Evolutionary conservation across 2,113 vertebrate species (phyloP).

Genomic region (Puffinus mauretanicus): DNA sequence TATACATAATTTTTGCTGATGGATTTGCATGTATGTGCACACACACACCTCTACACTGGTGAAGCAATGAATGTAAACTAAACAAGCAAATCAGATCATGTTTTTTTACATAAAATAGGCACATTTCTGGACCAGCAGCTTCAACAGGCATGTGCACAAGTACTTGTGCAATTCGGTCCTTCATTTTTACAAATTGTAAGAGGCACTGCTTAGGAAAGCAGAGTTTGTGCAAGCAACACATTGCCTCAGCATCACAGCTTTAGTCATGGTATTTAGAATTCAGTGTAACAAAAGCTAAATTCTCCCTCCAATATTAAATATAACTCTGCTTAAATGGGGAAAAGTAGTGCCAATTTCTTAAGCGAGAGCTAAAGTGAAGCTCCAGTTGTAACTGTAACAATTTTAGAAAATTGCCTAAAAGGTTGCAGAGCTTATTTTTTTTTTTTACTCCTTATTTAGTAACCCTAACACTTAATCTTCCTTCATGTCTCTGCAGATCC

Average conservation of each 20-base stretch:
- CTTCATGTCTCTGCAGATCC: not conserved
- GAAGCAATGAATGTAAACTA: not conserved
- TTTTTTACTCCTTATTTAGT: not conserved
- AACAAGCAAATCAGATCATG: not conserved
- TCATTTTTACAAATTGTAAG: not conserved
- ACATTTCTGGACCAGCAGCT: not conserved
- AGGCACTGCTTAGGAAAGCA: conserved; percentile 26
- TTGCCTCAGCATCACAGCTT: conserved; percentile 26
- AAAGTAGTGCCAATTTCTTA: not conserved
- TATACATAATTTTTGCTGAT: not conserved
- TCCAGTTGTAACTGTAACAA: not conserved
- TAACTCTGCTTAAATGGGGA: conserved; percentile 11
- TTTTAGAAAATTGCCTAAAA: conserved; percentile 30
- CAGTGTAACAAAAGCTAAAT: conserved; percentile 39
- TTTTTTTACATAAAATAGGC: not conserved
- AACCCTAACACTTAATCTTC: not conserved
- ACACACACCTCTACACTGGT: not conserved
- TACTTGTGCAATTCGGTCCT: not conserved
- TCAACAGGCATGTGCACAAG: not conserved
- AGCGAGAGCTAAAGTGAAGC: not conserved
- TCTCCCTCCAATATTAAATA: conserved; percentile 52
- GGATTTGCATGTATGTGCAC: not conserved
- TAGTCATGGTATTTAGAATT: conserved; percentile 40
- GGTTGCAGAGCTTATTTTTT: not conserved
- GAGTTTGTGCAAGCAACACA: conserved; percentile 1